These are phyloP conservation scores for Malurus alboscapulatus DNA, from an alignment of 2,113 vertebrate species.

Conservation along the genomic window DNA sequence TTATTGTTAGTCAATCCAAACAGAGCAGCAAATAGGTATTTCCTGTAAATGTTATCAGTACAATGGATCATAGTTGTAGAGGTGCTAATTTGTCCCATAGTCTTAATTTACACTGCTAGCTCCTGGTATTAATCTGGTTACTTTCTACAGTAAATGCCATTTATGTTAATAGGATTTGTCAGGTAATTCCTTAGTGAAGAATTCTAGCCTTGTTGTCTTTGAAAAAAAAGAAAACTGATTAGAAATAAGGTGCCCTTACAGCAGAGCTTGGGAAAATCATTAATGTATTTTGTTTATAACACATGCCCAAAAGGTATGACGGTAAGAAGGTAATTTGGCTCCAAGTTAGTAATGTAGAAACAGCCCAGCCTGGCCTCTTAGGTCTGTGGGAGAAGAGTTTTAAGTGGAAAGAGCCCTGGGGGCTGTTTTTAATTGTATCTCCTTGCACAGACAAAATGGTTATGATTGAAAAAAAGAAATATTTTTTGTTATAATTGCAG, in stretches of 20 bases:
- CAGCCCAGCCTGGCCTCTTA: not conserved
- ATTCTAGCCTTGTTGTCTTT: not conserved
- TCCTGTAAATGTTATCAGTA: not conserved
- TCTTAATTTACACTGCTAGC: not conserved
- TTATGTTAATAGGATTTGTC: conserved; percentile 32
- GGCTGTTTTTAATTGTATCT: not conserved
- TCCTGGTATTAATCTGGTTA: not conserved
- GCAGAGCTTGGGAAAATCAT: not conserved
- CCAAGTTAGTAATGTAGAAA: not conserved
- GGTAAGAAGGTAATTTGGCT: not conserved
- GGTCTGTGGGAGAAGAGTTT: not conserved
- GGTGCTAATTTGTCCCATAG: not conserved
- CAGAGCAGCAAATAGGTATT: not conserved
- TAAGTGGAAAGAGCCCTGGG: not conserved
- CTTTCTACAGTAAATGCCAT: not conserved
- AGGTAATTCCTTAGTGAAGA: not conserved
- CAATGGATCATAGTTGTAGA: not conserved
- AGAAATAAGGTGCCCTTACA: not conserved
- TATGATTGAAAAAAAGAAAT: not conserved
- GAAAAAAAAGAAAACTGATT: not conserved
- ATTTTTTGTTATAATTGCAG: not conserved
- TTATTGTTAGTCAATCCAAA: not conserved
- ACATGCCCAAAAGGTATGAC: not conserved
- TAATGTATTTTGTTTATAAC: not conserved
- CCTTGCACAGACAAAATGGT: not conserved